phyloP scores from a whole-genome alignment of 1,140 invertebrate genomes.

The Acromyrmex echinatior region DNA sequence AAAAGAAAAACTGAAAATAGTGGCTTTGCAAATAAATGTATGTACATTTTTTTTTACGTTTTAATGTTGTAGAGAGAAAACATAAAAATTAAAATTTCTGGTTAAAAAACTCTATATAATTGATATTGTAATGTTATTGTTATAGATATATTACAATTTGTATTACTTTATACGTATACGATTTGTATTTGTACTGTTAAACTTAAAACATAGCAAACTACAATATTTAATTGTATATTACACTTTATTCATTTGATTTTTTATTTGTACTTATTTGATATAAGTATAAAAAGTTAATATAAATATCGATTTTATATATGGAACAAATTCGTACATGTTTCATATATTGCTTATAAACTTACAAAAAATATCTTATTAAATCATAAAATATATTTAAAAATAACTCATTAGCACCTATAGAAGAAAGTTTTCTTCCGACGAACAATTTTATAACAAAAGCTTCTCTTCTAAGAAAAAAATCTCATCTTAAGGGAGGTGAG shows the following conservation, averaged over 20 bases:
- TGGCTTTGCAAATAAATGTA: neutral
- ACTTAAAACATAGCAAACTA: neutral
- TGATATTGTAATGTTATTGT: neutral
- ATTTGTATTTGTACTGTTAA: too few relatives aligned
- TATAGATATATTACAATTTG: too few relatives aligned
- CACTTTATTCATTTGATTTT: neutral
- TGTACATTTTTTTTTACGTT: neutral
- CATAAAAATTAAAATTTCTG: neutral
- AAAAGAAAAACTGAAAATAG: neutral
- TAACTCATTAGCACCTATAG: slow-evolving; percentile 48
- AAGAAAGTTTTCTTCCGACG: slow-evolving; percentile 30
- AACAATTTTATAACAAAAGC: slow-evolving; percentile 51
- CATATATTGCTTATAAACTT: neutral
- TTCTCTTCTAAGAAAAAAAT: slow-evolving; percentile 35
- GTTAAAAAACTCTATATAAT: neutral
- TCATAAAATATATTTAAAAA: slow-evolving; percentile 41
- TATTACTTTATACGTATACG: neutral
- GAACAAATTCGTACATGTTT: neutral
- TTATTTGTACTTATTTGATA: neutral
- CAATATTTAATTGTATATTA: neutral
- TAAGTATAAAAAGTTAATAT: neutral
- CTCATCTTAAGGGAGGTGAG: slow-evolving; percentile 30
- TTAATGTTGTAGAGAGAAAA: neutral
- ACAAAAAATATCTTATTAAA: slow-evolving; percentile 34
- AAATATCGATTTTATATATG: neutral